Percentiles rank a stretch among this genome's conserved stretches.
Evolutionary conservation across 2,113 vertebrate genomes (phyloP).

Genomic region (Sinocyclocheilus maitianheensis): DNA sequence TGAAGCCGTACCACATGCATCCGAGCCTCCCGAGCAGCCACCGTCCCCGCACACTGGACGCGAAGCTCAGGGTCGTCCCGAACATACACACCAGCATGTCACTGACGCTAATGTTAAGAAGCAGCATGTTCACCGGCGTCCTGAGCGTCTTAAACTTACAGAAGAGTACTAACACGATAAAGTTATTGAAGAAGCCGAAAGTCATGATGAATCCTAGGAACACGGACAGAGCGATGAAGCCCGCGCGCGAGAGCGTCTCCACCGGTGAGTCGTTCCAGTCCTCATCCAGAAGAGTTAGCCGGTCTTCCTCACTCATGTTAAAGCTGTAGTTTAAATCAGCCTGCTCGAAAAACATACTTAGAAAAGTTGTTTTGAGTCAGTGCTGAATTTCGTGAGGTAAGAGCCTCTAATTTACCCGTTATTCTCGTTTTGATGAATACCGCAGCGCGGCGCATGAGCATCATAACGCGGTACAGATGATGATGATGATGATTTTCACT

Average conservation of each 20-base stretch:
- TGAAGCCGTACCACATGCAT: constrained; percentile 90
- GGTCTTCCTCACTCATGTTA: constrained; percentile 66
- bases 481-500: not conserved
- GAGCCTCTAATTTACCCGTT: not conserved
- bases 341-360: constrained; percentile 67
- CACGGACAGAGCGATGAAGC: constrained; percentile 81
- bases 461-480: not conserved
- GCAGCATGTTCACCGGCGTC: constrained; percentile 87
- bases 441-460: not conserved
- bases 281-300: constrained; percentile 43
- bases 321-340: constrained; percentile 67
- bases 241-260: constrained; percentile 73
- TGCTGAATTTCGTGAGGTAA: not conserved
- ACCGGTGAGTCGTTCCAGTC: constrained; percentile 58
- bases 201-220: constrained; percentile 85
- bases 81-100: constrained; percentile 89
- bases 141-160: constrained; percentile 87
- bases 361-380: not conserved
- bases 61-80: constrained; percentile 87
- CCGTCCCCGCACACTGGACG: constrained; percentile 79
- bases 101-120: constrained; percentile 88
- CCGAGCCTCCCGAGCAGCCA: constrained; percentile 84
- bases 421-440: not conserved
- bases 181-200: constrained; percentile 87
- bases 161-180: constrained; percentile 84